These are phyloP conservation scores for Gopherus evgoodei DNA, from an alignment of 2,113 vertebrate genomes.

Conservation along the genomic window DNA sequence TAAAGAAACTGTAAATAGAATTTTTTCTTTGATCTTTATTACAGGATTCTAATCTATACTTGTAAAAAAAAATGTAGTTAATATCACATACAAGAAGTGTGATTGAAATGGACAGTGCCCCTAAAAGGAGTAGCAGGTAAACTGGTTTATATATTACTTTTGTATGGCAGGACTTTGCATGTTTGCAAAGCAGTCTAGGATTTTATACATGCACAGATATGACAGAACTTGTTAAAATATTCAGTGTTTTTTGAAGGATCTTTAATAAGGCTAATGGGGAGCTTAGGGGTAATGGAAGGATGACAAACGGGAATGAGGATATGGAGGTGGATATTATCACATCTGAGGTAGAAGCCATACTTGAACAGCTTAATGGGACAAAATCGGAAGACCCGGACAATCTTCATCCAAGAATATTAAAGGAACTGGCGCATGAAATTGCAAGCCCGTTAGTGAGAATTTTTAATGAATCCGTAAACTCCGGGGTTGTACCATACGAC, in stretches of 20 bases:
- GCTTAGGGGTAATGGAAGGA: too few species aligned
- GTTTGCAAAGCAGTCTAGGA: not conserved
- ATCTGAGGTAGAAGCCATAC: too few species aligned
- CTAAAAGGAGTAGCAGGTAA: not conserved
- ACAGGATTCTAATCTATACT: not conserved
- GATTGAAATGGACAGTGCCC: not conserved
- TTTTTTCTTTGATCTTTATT: not conserved
- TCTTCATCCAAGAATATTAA: too few species aligned
- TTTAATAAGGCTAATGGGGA: too few species aligned
- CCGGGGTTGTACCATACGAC: too few species aligned
- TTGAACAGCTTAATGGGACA: too few species aligned
- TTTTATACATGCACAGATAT: not conserved
- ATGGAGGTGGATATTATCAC: too few species aligned
- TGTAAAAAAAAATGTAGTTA: not conserved
- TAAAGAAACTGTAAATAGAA: not conserved
- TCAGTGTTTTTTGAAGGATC: not conserved
- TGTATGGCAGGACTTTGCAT: not conserved
- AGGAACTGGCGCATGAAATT: too few species aligned
- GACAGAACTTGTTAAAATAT: not conserved
- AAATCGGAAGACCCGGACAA: too few species aligned
- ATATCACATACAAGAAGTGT: not conserved
- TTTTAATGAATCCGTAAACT: too few species aligned
- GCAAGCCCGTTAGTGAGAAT: too few species aligned
- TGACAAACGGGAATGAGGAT: too few species aligned
- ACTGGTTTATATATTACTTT: not conserved